These are phyloP conservation scores for Alitta virens DNA, from an alignment of 2,888 invertebrate species.

Conservation along the genomic window DNA sequence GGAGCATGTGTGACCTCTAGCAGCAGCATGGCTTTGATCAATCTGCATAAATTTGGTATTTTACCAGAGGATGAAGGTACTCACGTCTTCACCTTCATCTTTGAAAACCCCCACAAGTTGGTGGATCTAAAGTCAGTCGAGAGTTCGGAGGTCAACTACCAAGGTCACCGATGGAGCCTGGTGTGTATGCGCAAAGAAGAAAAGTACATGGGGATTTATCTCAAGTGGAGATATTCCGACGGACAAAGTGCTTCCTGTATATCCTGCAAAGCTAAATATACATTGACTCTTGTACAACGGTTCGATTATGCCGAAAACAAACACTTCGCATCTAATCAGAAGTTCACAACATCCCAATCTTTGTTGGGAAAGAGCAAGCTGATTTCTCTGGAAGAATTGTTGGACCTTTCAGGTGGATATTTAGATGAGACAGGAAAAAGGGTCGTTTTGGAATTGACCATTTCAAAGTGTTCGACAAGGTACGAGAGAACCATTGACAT, in stretches of 20 bases:
- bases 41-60: conserved; percentile 28
- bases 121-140: conserved; percentile 27
- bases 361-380: conserved; percentile 32
- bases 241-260: conserved; percentile 22
- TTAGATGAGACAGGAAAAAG: conserved; percentile 31
- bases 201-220: conserved; percentile 29
- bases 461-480: conserved; percentile 20
- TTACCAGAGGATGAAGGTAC: conserved; percentile 29
- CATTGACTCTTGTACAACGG: conserved; percentile 26
- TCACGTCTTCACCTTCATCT: conserved; percentile 32
- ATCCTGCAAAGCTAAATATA: conserved; percentile 28
- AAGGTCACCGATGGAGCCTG: conserved; percentile 31
- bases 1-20: background rate
- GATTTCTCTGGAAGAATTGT: conserved; percentile 22
- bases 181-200: conserved; percentile 32
- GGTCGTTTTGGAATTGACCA: conserved; percentile 28
- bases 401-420: conserved; percentile 26
- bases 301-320: conserved; percentile 22
- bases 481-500: conserved; percentile 25
- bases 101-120: conserved; percentile 28
- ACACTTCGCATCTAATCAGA: conserved; percentile 29
- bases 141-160: conserved; percentile 30
- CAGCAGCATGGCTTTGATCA: conserved; percentile 19
- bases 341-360: conserved; percentile 28
- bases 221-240: conserved; percentile 32